Base-by-base conservation (phyloP, 1,140 invertebrate species). In the Matsumurasca onukii region DNA sequence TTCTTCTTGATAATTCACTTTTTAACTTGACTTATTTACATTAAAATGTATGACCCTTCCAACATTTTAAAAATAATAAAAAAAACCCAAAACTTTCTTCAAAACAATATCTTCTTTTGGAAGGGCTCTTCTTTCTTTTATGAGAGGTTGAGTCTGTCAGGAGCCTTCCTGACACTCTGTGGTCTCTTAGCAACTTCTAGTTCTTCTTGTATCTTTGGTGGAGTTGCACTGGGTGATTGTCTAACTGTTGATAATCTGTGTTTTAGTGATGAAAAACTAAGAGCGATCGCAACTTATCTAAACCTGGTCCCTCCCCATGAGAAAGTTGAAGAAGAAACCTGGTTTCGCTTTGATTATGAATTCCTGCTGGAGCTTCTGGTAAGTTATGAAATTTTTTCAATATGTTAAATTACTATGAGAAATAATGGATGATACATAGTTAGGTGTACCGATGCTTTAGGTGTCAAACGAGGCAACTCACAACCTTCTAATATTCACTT, bases 311-410 rank as follows among this genome's bases (percentile, higher is more conserved):
- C 94, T 1, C 84, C 89, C 0, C 83, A 86, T 67, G 89, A 92
- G 66, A 83, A 86, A 61, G 85, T 89, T 71, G 78, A 85, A 13
- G 83, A 87, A 22, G 82, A 85, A 72, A 80, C 89, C 70, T 92
- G 90, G 89, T 90, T 90, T 74, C 83, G 91, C 31, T 80, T 89
- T 27, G 90, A 93, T 75, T 86, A 88, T 71, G 83, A 89, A 20
- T 97, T 98, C 76, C 81, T 98, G 5, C 83, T 89, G 20, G 94
- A 98, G 80, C 77, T 97, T 30, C 77, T 99, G 77, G 91, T 95
- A 80, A 83, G 77, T 78, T 70, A n/a, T 62, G 17, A n/a, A 3
- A 62, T 30, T 62, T 5, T 27, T 62, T 29, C 22, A 12, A 62
- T 55, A 61, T 45, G 30, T 25, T 20, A 24, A 66, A 12, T 31